Evolutionary conservation across 2,888 invertebrate species (phyloP), one percentile per base, ranked within the genome.

Genomic region (Flexamia atlantica): DNA sequence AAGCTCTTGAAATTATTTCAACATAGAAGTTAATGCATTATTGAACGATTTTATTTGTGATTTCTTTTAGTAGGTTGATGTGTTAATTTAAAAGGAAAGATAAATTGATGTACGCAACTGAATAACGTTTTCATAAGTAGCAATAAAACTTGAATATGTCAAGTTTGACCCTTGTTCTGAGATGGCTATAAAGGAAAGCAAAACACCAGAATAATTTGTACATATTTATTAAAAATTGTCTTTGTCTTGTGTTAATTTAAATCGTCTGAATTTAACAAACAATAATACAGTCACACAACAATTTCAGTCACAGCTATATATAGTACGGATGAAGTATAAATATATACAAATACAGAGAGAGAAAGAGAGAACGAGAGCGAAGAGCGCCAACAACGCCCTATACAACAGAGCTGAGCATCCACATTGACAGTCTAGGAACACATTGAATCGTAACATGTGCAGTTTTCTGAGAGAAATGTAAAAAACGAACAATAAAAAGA

Each of bases 211-310:
- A 28, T 50, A 72, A 76, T 76, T 76, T 72, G 50, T 72, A 82
- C 72, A 72, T 42, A 68, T 86, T 84, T 83, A 86, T 84, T 85
- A 84, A 85, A 85, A 84, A 81, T 85, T 84, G 84, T 84, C 84
- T 84, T 84, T 85, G 84, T 81, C 74, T 83, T 82, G 60, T 81
- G 74, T 85, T 81, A 81, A 85, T 85, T 68, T 81, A 80, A 84
- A 70, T 82, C 76, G 36, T 83, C 72, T 83, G 82, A 46, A 42
- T 76, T 72, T 70, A 72, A 82, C 84, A 82, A 85, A 86, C 85
- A 85, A 85, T 85, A 84, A 85, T 85, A 86, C 86, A 86, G 85
- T 85, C 85, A 86, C 85, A 84, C 83, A 85, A 86, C 82, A 86
- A 81, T 83, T n/a, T 86, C 86, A 86, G 86, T 86, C 86, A 86